phyloP scores from a whole-genome alignment of 64 coral and sea anemone genomes.

The Montipora foliosa region DNA sequence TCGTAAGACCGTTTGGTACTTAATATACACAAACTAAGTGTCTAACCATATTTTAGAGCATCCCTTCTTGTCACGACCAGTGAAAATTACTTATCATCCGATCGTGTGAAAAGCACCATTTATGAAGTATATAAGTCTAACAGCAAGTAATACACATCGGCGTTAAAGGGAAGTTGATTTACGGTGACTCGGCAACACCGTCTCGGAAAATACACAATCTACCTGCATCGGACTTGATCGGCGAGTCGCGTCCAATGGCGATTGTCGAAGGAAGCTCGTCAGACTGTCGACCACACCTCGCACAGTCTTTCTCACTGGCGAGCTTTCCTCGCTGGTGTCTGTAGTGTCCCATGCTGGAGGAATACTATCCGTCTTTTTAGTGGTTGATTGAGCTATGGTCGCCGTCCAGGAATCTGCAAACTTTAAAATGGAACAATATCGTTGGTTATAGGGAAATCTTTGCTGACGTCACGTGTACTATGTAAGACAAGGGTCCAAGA shows the following conservation, averaged over 20 bases:
- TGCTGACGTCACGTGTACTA: too few relatives aligned
- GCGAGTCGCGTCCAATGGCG: background rate
- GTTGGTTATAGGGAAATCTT: background rate
- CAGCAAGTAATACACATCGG: too few relatives aligned
- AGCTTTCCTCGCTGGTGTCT: background rate
- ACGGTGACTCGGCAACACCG: background rate
- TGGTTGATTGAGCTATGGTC: slow-evolving; percentile 23
- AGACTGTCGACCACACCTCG: slow-evolving; percentile 14
- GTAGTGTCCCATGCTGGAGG: background rate
- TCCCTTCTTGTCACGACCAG: too few relatives aligned
- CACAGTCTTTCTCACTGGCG: background rate
- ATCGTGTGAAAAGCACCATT: too few relatives aligned
- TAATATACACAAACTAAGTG: too few relatives aligned
- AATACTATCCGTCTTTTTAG: background rate
- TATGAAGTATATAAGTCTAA: too few relatives aligned
- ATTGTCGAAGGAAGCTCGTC: background rate
- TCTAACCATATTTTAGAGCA: too few relatives aligned
- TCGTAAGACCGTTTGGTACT: too few relatives aligned
- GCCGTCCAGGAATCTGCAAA: slow-evolving; percentile 88
- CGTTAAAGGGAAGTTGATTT: too few relatives aligned
- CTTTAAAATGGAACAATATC: slow-evolving; percentile 12
- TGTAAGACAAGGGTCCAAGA: too few relatives aligned
- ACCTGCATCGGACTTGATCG: background rate
- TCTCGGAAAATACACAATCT: background rate
- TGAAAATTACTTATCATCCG: too few relatives aligned